Conservation (phyloP, 2,113 vertebrate species). For the Calidris pygmaea region DNA sequence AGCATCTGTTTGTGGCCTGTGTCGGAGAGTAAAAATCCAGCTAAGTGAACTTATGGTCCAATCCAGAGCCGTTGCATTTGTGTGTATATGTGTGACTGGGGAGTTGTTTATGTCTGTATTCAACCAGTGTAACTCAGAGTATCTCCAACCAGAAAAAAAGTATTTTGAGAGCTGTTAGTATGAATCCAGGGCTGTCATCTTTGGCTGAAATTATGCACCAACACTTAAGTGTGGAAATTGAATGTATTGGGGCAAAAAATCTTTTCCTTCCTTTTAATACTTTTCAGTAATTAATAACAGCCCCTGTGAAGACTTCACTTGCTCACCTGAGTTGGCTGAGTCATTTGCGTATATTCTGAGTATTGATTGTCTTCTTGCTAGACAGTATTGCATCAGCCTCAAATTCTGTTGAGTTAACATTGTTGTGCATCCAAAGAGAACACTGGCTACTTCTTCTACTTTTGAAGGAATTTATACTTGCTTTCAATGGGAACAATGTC, state of each 20-base stretch:
- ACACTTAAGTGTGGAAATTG: not conserved
- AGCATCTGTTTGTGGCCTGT: not conserved
- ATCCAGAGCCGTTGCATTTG: accelerated
- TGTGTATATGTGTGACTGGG: not conserved
- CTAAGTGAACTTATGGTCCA: not conserved
- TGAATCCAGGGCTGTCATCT: not conserved
- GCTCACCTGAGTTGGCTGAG: not conserved
- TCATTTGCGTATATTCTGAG: not conserved
- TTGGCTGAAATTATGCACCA: not conserved
- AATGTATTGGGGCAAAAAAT: not conserved
- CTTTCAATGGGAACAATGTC: not conserved
- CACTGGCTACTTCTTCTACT: not conserved
- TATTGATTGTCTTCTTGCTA: not conserved
- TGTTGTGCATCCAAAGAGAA: not conserved
- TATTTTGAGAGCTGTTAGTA: not conserved
- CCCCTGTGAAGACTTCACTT: not conserved
- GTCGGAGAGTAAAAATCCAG: not conserved
- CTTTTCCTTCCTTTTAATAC: not conserved
- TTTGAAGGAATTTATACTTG: not conserved
- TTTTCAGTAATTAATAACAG: not conserved
- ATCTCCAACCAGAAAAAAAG: not conserved
- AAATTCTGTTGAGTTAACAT: not conserved
- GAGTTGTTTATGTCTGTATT: not conserved
- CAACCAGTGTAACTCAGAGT: not conserved
- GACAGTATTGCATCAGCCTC: not conserved